Evolutionary conservation across 2,113 vertebrate species (phyloP).

Genomic region (Mustelus asterias): DNA sequence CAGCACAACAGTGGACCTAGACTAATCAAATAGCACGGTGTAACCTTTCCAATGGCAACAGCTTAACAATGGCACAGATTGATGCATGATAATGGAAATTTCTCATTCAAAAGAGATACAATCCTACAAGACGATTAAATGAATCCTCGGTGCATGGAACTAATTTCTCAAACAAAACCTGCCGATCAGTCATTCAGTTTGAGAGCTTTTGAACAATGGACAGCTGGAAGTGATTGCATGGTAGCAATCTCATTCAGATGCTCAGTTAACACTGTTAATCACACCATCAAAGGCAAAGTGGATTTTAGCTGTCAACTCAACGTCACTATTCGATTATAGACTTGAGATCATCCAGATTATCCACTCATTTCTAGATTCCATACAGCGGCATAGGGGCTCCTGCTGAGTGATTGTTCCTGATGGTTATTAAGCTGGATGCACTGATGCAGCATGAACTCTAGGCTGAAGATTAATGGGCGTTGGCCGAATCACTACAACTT

Average conservation of each 20-base stretch:
- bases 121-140: neutral
- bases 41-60: neutral
- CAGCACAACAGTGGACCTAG: neutral
- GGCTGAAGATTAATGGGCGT: neutral
- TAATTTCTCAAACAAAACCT: neutral
- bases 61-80: neutral
- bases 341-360: neutral
- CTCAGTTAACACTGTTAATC: neutral
- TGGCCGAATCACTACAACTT: neutral
- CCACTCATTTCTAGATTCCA: neutral
- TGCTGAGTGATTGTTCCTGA: neutral
- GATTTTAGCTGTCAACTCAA: constrained; percentile 9
- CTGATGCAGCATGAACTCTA: neutral
- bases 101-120: neutral
- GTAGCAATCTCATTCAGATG: neutral
- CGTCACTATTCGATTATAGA: neutral
- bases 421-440: neutral
- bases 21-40: no score
- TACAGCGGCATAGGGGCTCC: no score
- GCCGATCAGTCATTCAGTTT: neutral
- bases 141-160: neutral
- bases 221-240: neutral
- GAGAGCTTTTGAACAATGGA: constrained; percentile 15
- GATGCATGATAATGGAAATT: neutral
- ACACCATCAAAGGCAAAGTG: neutral